Evolutionary conservation across 2,888 invertebrate species (phyloP).

Genomic region (Pandemis heparana): DNA sequence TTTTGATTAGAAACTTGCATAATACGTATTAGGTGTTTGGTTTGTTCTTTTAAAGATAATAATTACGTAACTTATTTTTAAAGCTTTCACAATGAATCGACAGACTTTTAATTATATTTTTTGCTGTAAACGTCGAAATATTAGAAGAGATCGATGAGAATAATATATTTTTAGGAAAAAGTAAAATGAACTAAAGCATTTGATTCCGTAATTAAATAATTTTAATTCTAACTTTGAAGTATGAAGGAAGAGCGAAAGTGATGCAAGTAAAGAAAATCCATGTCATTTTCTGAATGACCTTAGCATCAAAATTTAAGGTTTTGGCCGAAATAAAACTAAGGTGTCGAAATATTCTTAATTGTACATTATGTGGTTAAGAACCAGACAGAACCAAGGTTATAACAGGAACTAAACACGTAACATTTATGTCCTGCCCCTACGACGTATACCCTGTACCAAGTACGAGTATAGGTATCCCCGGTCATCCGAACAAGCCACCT

Average conservation of each 20-base stretch:
- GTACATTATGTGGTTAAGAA: too few species aligned
- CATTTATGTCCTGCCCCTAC: neutral
- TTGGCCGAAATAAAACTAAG: too few species aligned
- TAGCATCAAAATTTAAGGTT: too few species aligned
- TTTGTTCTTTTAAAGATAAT: conserved; percentile 10
- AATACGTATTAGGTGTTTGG: conserved; percentile 4
- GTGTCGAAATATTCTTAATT: too few species aligned
- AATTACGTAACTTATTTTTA: neutral
- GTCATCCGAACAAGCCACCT: conserved; percentile 12
- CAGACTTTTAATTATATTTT: neutral
- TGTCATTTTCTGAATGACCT: too few species aligned
- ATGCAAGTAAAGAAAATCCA: too few species aligned
- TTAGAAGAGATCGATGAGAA: neutral
- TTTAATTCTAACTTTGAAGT: too few species aligned
- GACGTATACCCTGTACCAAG: neutral
- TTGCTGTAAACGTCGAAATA: neutral
- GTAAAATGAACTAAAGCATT: too few species aligned
- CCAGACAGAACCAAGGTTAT: neutral
- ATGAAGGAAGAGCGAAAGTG: too few species aligned
- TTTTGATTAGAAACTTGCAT: conserved; percentile 9
- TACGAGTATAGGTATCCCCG: neutral
- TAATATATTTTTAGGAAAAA: too few species aligned
- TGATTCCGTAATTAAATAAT: too few species aligned
- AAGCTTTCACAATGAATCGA: neutral
- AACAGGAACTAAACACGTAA: neutral